phyloP scores from a whole-genome alignment of 2,113 vertebrate genomes.

The Arenaria interpres region DNA sequence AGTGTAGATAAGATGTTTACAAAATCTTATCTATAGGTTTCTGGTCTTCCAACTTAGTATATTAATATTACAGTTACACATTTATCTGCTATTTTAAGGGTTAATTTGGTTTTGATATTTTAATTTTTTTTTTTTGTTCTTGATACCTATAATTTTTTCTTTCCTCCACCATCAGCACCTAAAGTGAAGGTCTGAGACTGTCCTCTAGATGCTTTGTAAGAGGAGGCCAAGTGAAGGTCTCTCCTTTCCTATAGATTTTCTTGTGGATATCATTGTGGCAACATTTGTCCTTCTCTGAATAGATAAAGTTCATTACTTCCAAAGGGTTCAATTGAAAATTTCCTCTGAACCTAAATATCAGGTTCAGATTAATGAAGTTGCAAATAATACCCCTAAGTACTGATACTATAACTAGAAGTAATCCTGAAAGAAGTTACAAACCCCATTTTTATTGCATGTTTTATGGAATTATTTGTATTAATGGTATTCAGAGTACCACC shows the following conservation, averaged over 20 bases:
- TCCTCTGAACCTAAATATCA: neutral
- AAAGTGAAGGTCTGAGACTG: neutral
- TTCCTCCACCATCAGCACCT: accelerated
- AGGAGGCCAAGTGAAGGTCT: neutral
- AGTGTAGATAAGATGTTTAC: neutral
- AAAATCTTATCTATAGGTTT: neutral
- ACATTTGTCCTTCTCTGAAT: neutral
- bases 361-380: neutral
- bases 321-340: neutral
- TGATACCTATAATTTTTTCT: neutral
- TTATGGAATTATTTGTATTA: neutral
- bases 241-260: neutral
- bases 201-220: neutral
- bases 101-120: neutral
- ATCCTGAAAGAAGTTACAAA: neutral
- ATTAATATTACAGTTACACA: neutral
- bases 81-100: neutral
- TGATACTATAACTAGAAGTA: neutral
- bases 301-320: neutral
- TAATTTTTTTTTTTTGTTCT: neutral
- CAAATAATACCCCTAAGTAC: neutral
- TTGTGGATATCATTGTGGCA: neutral
- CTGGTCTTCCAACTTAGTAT: neutral
- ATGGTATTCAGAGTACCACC: neutral
- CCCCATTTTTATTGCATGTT: neutral